Conservation (phyloP, 92 coral and sea anemone species). For the Siderastrea radians region DNA sequence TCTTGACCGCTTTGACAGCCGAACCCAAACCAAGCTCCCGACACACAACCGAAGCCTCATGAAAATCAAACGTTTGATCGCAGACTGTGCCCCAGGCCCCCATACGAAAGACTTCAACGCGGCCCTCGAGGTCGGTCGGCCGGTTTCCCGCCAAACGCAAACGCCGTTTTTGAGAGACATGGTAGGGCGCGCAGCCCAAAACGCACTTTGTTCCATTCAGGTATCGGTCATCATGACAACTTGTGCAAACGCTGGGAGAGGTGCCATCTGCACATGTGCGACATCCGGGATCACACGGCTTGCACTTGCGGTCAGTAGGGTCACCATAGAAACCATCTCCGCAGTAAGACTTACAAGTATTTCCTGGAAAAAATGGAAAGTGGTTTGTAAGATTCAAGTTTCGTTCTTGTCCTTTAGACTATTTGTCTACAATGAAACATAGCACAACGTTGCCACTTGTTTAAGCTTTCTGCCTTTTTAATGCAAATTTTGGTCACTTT, state of each 20-base stretch:
- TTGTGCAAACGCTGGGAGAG: conserved; percentile 67
- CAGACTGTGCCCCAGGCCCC: conserved; percentile 80
- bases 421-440: no score
- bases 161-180: conserved; percentile 64
- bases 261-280: conserved; percentile 83
- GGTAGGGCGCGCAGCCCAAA: conserved; percentile 41
- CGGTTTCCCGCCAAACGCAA: conserved; percentile 81
- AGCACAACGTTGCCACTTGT: no score
- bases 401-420: no score
- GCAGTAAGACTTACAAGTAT: conserved; percentile 69
- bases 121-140: conserved; percentile 74
- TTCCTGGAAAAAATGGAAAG: conserved; percentile 44
- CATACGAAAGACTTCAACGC: conserved; percentile 68
- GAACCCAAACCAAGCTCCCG: conserved; percentile 82
- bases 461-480: no score
- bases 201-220: conserved; percentile 68
- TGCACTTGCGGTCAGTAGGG: conserved; percentile 65
- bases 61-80: conserved; percentile 81
- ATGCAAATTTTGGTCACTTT: no score
- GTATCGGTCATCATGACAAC: conserved; percentile 71
- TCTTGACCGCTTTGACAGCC: conserved; percentile 69
- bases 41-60: conserved; percentile 86
- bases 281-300: conserved; percentile 74
- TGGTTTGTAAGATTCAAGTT: not conserved
- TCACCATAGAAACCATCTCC: conserved; percentile 91